Evolutionary conservation across 2,797 vertebrate genomes (phyloP).

Genomic region (Xenopus petersii): DNA sequence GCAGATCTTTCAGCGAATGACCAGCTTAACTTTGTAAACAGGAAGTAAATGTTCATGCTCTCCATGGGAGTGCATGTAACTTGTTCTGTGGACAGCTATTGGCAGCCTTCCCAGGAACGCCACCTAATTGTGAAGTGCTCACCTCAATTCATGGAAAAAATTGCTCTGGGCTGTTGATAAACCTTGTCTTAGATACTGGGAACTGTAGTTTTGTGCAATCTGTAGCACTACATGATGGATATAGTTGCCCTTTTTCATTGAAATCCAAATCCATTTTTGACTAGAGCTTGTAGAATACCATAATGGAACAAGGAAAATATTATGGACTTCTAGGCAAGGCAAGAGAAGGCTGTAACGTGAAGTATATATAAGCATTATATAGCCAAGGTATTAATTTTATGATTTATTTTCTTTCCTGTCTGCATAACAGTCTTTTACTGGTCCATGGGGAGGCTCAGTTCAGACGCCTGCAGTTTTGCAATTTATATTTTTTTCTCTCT

Average conservation of each 20-base stretch:
- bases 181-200: no score
- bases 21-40: no score
- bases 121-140: no score
- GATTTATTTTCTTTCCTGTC: slow-evolving; percentile 49
- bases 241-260: not conserved
- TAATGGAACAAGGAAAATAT: not conserved
- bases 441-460: slow-evolving; percentile 29
- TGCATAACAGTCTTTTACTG: slow-evolving; percentile 40
- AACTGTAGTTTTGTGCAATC: not conserved
- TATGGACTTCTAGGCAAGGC: slow-evolving; percentile 3
- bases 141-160: no score
- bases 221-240: not conserved
- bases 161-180: no score
- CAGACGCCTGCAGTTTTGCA: slow-evolving; percentile 42
- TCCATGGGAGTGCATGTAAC: no score
- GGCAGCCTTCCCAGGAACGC: no score
- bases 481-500: slow-evolving; percentile 39
- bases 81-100: no score
- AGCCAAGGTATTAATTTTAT: slow-evolving; percentile 46
- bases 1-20: no score
- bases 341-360: slow-evolving; percentile 7
- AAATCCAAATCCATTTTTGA: not conserved
- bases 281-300: not conserved
- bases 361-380: slow-evolving; percentile 41
- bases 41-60: no score